Percentiles rank a stretch among this genome's conserved stretches.
Evolutionary conservation across 1,140 invertebrate species (phyloP).

Genomic region (Eupristina koningsbergeri): DNA sequence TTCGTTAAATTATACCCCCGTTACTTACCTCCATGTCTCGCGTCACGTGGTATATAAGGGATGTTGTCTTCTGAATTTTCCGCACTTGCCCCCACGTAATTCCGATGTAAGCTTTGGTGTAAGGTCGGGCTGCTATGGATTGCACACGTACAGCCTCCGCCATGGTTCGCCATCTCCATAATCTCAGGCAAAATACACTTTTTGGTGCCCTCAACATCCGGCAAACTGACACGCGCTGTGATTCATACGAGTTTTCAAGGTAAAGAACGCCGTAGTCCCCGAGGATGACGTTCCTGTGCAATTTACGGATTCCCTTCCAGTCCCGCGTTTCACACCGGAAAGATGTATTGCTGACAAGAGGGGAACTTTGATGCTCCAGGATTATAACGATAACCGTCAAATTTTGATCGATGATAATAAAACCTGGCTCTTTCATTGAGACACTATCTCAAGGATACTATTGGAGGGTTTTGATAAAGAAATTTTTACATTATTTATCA

Average conservation of each 20-base stretch:
- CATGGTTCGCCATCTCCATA: neutral
- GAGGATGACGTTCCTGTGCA: neutral
- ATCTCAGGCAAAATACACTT: conserved; percentile 44
- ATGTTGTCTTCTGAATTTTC: conserved; percentile 23
- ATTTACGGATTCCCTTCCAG: neutral
- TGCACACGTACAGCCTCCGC: neutral
- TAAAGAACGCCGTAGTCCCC: too few relatives aligned
- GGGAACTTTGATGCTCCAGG: neutral
- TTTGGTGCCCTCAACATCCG: neutral
- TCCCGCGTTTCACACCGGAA: neutral
- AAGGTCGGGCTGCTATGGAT: too few relatives aligned
- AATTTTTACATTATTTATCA: neutral
- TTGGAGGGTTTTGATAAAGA: neutral
- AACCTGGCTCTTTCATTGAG: neutral
- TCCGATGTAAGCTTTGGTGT: conserved; percentile 3
- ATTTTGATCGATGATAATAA: conserved; percentile 22
- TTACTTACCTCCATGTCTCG: neutral
- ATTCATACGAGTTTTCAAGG: conserved; percentile 46
- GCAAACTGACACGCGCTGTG: conserved; percentile 9
- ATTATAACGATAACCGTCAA: neutral
- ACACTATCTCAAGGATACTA: neutral
- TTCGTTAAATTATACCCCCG: conserved; percentile 18
- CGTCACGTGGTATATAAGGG: neutral
- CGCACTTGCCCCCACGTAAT: neutral
- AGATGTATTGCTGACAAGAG: neutral